Evolutionary conservation across 1,140 invertebrate species (phyloP).

Genomic region (Babylonia areolata): DNA sequence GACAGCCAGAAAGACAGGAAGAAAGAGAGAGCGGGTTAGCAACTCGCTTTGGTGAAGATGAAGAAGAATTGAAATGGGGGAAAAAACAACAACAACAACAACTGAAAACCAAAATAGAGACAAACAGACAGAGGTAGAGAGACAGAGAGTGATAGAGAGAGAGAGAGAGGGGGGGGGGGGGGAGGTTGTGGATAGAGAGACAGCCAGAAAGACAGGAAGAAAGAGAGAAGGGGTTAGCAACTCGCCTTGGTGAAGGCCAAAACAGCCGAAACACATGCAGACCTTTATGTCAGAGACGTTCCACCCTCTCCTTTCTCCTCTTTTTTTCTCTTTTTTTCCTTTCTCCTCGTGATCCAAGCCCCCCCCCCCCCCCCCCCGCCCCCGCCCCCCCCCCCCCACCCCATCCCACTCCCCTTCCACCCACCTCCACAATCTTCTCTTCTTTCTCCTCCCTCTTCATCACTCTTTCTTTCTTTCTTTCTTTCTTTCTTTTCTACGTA

Average conservation of each 20-base stretch:
- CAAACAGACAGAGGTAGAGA: too few relatives aligned
- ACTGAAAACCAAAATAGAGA: too few relatives aligned
- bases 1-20: too few relatives aligned
- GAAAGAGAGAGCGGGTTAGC: slow-evolving; percentile 22
- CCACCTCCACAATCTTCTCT: not conserved
- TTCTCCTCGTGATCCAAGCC: not conserved
- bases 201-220: not conserved
- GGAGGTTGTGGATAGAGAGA: not conserved
- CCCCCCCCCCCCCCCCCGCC: too few relatives aligned
- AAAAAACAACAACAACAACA: too few relatives aligned
- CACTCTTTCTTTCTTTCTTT: not conserved
- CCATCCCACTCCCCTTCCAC: not conserved
- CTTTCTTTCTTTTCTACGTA: not conserved
- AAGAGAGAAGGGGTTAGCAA: not conserved
- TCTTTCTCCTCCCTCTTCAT: not conserved
- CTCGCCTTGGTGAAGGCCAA: not conserved
- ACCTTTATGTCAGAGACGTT: too few relatives aligned
- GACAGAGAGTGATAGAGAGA: not conserved
- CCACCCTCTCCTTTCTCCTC: not conserved
- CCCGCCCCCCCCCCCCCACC: not conserved
- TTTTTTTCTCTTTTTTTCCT: slow-evolving; percentile 9
- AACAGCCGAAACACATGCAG: too few relatives aligned
- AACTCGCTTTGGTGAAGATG: too few relatives aligned
- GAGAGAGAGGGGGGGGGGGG: not conserved
- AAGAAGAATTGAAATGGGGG: too few relatives aligned